Percentiles rank a stretch among this genome's conserved stretches.
Evolutionary conservation across 2,113 vertebrate genomes (phyloP).

Genomic region (Anolis sagrei): DNA sequence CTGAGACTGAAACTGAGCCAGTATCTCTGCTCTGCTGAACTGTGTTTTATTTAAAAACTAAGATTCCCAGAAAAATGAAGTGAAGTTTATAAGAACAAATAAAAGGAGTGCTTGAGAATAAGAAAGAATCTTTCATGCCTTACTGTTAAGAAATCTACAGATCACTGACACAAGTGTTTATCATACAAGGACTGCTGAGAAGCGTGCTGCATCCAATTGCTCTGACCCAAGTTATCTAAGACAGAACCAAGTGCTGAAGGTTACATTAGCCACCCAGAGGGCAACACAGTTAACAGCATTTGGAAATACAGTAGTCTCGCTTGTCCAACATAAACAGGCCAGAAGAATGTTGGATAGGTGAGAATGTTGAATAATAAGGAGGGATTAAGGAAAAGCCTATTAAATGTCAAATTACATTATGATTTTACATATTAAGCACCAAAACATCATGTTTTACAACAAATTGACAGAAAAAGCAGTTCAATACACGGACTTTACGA

Average conservation of each 20-base stretch:
- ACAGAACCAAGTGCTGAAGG: neutral
- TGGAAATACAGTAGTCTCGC: too few relatives aligned
- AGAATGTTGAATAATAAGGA: too few relatives aligned
- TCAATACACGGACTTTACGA: too few relatives aligned
- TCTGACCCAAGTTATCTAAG: neutral
- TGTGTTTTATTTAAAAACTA: neutral
- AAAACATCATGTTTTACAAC: too few relatives aligned
- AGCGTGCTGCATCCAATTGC: neutral
- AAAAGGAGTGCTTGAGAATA: neutral
- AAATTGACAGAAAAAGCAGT: too few relatives aligned
- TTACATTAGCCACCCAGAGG: neutral
- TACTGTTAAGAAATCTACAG: neutral
- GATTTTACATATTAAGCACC: too few relatives aligned
- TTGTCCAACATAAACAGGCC: too few relatives aligned
- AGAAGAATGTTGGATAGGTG: too few relatives aligned
- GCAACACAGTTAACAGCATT: neutral
- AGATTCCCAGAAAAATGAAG: neutral
- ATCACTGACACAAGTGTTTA: neutral
- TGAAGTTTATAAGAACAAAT: neutral
- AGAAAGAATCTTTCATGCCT: neutral
- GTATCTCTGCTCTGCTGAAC: neutral
- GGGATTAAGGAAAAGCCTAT: too few relatives aligned
- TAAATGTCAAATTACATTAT: too few relatives aligned
- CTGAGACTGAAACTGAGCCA: neutral
- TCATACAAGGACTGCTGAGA: neutral